Evolutionary conservation across 2,113 vertebrate species (phyloP).

Genomic region (Paramormyrops kingsleyae): DNA sequence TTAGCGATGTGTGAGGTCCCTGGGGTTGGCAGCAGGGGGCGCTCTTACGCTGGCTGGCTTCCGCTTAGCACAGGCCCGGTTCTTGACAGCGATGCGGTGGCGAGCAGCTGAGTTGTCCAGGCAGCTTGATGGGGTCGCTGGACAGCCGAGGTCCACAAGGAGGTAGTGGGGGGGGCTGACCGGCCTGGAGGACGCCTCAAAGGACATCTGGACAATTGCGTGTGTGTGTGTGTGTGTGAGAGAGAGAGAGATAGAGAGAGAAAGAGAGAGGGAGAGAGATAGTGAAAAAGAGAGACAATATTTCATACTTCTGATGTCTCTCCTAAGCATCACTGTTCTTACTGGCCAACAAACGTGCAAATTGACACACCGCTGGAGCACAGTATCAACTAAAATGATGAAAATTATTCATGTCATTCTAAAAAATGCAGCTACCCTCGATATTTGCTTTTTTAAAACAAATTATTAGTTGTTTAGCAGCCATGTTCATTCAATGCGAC

Average conservation of each 20-base stretch:
- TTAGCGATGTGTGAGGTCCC: not conserved
- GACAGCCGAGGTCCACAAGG: constrained; percentile 62
- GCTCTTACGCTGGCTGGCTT: constrained; percentile 57
- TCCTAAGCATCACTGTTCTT: not conserved
- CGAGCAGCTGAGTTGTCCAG: constrained; percentile 77
- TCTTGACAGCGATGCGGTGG: constrained; percentile 74
- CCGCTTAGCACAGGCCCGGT: constrained; percentile 62
- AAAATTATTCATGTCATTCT: not conserved
- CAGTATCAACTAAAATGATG: not conserved
- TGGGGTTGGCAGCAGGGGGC: not conserved
- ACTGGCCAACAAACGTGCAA: not conserved
- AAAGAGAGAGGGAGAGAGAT: not conserved
- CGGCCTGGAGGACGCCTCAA: constrained; percentile 53
- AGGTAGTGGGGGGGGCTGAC: constrained; percentile 53
- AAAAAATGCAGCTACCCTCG: not conserved
- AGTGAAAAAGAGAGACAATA: not conserved
- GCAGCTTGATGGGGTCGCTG: constrained; percentile 61
- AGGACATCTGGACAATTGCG: constrained; percentile 53
- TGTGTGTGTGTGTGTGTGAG: too few species aligned
- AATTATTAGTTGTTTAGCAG: not conserved
- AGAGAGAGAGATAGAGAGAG: not conserved
- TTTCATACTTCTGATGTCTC: not conserved
- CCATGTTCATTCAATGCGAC: not conserved
- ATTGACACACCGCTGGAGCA: not conserved
- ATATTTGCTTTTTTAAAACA: not conserved